A percentile compares a stretch with the other conserved stretches of the same genome.
Evolutionary conservation across 2,113 vertebrate genomes (phyloP).

Genomic region (Scortum barcoo): DNA sequence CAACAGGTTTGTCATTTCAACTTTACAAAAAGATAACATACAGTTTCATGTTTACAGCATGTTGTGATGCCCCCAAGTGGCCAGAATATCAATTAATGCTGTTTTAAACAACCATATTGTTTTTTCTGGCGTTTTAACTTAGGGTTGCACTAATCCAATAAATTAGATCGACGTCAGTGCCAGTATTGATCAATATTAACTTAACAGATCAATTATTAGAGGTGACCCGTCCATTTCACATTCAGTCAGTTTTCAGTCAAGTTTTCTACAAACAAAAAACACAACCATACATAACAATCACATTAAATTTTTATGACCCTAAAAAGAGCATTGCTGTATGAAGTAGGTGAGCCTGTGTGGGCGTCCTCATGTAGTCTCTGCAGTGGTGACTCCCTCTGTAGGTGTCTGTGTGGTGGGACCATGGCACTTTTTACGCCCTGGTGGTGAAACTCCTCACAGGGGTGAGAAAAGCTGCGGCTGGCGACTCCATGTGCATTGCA

Average conservation of each 20-base stretch:
- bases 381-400: not conserved
- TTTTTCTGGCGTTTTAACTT: not conserved
- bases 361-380: not conserved
- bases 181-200: not conserved
- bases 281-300: not conserved
- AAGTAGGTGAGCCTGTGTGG: not conserved
- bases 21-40: not conserved
- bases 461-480: slow-evolving; percentile 19
- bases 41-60: not conserved
- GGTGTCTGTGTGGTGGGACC: not conserved
- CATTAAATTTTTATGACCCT: not conserved
- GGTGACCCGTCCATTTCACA: not conserved
- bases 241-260: too few species aligned
- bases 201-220: not conserved
- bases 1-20: not conserved
- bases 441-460: slow-evolving; percentile 2
- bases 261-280: not conserved
- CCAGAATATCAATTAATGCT: not conserved
- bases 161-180: not conserved
- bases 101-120: not conserved
- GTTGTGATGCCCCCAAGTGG: not conserved
- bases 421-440: not conserved
- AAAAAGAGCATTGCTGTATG: not conserved
- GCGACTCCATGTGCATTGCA: not conserved
- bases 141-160: not conserved